These are phyloP conservation scores for Pempheris klunzingeri DNA, from an alignment of 2,797 vertebrate genomes.

Conservation along the genomic window DNA sequence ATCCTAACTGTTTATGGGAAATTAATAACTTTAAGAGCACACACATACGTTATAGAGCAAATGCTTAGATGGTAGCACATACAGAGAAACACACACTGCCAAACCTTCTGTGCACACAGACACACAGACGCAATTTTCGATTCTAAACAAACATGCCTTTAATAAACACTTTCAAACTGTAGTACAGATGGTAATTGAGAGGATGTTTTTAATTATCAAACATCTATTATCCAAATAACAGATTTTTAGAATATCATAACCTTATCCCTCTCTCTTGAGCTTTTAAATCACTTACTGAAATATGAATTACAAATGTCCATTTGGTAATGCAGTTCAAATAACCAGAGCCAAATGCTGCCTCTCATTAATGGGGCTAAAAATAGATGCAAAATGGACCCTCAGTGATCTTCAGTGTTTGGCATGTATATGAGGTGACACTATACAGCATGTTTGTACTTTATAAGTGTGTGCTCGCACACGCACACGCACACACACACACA, in stretches of 20 bases:
- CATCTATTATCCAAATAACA: constrained; percentile 31
- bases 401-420: constrained; percentile 2
- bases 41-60: not conserved
- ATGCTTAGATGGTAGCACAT: not conserved
- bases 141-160: not conserved
- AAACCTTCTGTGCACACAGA: not conserved
- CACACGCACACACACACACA: not conserved
- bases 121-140: not conserved
- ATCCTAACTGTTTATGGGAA: not conserved
- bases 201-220: constrained; percentile 32
- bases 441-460: not conserved
- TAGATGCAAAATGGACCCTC: constrained; percentile 27
- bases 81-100: not conserved
- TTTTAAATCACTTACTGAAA: constrained; percentile 55
- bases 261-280: constrained; percentile 19
- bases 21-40: not conserved
- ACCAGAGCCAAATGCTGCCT: constrained; percentile 47
- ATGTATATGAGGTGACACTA: not conserved
- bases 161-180: not conserved
- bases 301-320: constrained; percentile 55
- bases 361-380: constrained; percentile 52
- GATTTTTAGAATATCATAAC: constrained; percentile 36
- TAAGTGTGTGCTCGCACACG: no score
- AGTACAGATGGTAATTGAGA: constrained; percentile 19
- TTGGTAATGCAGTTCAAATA: constrained; percentile 50